A percentile compares a stretch with the other conserved stretches of the same genome.
These are phyloP conservation scores for Pogonocherus hispidulus DNA, from an alignment of 2,888 invertebrate genomes.

Conservation along the genomic window DNA sequence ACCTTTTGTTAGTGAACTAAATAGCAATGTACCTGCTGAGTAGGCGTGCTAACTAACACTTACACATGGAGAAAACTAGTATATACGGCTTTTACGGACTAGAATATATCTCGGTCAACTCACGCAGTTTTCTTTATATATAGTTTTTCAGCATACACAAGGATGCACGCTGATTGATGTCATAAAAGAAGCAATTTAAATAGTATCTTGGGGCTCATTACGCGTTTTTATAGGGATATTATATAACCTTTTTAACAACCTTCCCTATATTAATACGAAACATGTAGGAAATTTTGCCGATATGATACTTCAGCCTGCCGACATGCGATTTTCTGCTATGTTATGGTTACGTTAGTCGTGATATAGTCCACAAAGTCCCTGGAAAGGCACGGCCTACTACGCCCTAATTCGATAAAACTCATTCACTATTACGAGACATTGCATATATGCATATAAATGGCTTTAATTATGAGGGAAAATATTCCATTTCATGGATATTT, in stretches of 20 bases:
- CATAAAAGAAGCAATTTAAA: no score
- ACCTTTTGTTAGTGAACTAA: no score
- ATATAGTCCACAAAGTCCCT: conserved; percentile 26
- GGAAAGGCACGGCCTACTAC: conserved; percentile 36
- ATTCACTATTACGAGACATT: conserved; percentile 46
- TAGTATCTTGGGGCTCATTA: no score
- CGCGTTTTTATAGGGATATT: no score
- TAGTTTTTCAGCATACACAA: no score
- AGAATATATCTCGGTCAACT: no score
- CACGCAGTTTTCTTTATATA: no score
- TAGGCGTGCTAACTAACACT: no score
- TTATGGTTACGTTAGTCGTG: conserved; percentile 26
- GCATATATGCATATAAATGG: conserved; percentile 51
- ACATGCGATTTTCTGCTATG: conserved; percentile 30
- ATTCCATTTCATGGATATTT: conserved; percentile 39
- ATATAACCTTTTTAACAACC: background rate
- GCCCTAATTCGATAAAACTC: conserved; percentile 45
- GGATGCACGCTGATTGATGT: no score
- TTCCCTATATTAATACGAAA: background rate
- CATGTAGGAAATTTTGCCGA: conserved; percentile 9
- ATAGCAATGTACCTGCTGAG: no score
- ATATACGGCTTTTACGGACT: no score
- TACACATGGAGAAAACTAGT: no score
- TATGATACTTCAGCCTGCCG: conserved; percentile 8
- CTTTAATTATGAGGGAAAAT: conserved; percentile 51